Base-by-base conservation (phyloP, 2,797 vertebrate species). In the Philypnodon macrostomus region DNA sequence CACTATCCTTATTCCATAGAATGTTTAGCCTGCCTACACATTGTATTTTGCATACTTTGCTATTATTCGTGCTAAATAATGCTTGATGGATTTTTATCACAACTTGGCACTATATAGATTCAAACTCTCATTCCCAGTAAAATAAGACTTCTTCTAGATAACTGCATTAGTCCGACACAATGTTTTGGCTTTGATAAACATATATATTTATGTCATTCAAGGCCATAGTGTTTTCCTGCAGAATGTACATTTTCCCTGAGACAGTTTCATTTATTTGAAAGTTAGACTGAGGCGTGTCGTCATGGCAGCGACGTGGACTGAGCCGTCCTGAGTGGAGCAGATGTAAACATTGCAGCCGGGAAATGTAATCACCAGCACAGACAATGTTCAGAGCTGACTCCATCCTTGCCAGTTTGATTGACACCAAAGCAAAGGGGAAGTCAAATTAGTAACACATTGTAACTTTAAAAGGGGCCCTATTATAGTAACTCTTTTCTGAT, bases 281-380 rank as follows among this genome's bases (percentile, higher is more conserved):
- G 40, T 37, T 39, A 46, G 52, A 47, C 39, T 55, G 35, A 36
- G 32, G 10, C 4, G 10, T 19, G 19, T 24, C 56, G 61, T 47
- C 54, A 30, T 57, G 44, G 34, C 53, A 34, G 31, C 7, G 45
- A 53, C 51, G 47, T 49, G 53, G 57, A 54, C 0, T 13, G 29
- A n/a, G 19, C 19, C 49, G 15, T 14, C 58, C 50, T 54, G 33
- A 63, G 47, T 19, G 8, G 2, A 48, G 15, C 49, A 58, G 33
- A 61, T 47, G 56, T 58, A 63, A 61, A 73, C 47, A 66, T 31
- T 37, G 47, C 40, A 31, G 29, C 21, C 18, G 36, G 35, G 38
- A 58, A 53, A 73, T 40, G 47, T 38, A 63, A 63, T 66, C 45
- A 16, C 10, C 12, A 18, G 33, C 17, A 32, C 37, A 23, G 41